Evolutionary conservation across 2,113 vertebrate species (phyloP), one percentile per base, ranked within the genome.

Genomic region (Axis porcinus): DNA sequence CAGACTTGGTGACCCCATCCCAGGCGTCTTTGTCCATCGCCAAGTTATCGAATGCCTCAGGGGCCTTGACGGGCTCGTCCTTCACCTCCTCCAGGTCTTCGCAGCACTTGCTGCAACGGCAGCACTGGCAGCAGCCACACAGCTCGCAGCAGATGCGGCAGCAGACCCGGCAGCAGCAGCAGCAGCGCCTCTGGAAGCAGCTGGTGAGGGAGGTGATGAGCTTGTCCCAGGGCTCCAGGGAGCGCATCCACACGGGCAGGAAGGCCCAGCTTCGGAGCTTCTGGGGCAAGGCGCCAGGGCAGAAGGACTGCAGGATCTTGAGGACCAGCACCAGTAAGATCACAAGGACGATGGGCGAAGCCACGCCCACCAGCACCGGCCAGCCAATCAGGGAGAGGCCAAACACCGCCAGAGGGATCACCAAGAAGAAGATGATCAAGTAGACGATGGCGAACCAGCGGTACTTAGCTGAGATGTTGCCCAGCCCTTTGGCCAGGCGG

Each of bases 361-460:
- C 99, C 23, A 99, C 98, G 2, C 99, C 99, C 14, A 99, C 98
- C 94, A 99, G 99, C 86, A 99, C 99, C 1, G 98, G 95, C 99
- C 99, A 99, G 55, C 99, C 99, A 0, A 99, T 99, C 97, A 99
- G 76, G 0, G 99, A 99, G 60, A 99, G 98, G 87, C 99, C 99
- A 1, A 99, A 99, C 2, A 99, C 97, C 0, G 70, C 0, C 96
- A 99, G 92, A 0, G 99, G 99, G 10, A 99, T 1, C 50, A 99
- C 27, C 60, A 99, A 90, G 99, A 99, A 99, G 98, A 99, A 99
- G 86, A 99, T 0, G 2, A 99, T 10, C 62, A 99, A 99, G 98
- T 99, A 99, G 98, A 99, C 21, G 60, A 98, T 50, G 15, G 99
- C 99, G 62, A 99, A 99, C 99, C 99, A 99, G 98, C 99, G 99